Conservation (phyloP, 2,888 invertebrate genomes). For the Cerastoderma edule region DNA sequence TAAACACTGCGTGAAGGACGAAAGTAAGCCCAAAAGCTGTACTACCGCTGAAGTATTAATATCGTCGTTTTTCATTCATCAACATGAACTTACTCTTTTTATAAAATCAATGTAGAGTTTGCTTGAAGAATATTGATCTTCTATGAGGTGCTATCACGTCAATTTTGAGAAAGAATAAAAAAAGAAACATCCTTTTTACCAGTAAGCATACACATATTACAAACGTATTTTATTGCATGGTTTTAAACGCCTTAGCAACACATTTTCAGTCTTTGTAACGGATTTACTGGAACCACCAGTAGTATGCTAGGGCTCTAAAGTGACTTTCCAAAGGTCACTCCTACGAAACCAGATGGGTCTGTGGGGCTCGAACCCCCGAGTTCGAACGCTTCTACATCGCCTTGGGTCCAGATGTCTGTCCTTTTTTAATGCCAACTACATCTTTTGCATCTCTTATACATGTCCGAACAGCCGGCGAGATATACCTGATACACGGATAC, state of each 20-base stretch:
- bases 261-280: background rate
- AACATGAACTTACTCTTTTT: background rate
- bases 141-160: too few species aligned
- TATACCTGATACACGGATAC: conserved; percentile 41
- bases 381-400: background rate
- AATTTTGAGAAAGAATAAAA: too few species aligned
- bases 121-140: too few species aligned
- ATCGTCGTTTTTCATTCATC: background rate
- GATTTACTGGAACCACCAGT: background rate
- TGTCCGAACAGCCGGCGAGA: conserved; percentile 42
- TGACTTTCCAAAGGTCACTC: background rate
- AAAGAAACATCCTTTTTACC: too few species aligned
- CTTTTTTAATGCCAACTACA: conserved; percentile 3
- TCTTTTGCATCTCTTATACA: background rate
- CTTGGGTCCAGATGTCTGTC: background rate
- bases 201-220: too few species aligned
- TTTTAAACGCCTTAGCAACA: background rate
- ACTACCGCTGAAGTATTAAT: background rate
- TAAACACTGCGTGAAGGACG: background rate
- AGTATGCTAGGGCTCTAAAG: background rate
- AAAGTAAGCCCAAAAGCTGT: background rate
- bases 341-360: background rate
- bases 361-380: background rate
- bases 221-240: too few species aligned
- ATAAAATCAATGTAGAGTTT: too few species aligned